Evolutionary conservation across 1,140 invertebrate genomes (phyloP).

Genomic region (silkworm (Bombyx mori)): ASM3026992v2 NC_085109.1:1729001-1729500

Average conservation of each 20-base stretch:
- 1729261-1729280: constrained; percentile 36
- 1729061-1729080: constrained; percentile 33
- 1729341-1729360: constrained; percentile 35
- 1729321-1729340: constrained; percentile 27
- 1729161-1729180: constrained; percentile 31
- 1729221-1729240: constrained; percentile 37
- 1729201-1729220: constrained; percentile 28
- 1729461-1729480: constrained; percentile 3
- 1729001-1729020: constrained; percentile 10
- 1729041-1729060: constrained; percentile 37
- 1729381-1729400: constrained; percentile 25
- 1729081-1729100: constrained; percentile 29
- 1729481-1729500: too few species aligned
- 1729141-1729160: constrained; percentile 33
- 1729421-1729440: constrained; percentile 24
- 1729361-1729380: constrained; percentile 26
- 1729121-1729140: constrained; percentile 39
- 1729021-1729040: constrained; percentile 32
- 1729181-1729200: constrained; percentile 48
- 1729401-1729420: constrained; percentile 27
- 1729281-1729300: constrained; percentile 40
- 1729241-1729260: constrained; percentile 41
- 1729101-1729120: constrained; percentile 35
- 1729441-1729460: constrained; percentile 25
- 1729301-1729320: constrained; percentile 41